These are phyloP conservation scores for Passer domesticus DNA, from an alignment of 2,113 vertebrate genomes.

Conservation along the genomic window DNA sequence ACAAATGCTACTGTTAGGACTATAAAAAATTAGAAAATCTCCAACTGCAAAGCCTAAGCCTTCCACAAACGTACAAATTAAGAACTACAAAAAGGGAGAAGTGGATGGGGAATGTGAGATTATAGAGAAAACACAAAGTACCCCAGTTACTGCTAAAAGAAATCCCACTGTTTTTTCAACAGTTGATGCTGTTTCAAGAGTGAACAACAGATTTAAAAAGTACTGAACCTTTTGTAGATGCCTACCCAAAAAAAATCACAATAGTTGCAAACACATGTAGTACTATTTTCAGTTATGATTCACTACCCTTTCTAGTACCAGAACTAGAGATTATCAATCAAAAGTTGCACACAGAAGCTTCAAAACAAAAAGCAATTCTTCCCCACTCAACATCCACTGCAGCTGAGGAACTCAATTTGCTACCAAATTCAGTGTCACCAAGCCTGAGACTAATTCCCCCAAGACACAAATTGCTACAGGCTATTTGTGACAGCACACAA, in stretches of 20 bases:
- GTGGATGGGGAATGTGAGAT: not conserved
- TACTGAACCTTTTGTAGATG: not conserved
- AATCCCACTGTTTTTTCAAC: not conserved
- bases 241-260: not conserved
- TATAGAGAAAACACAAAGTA: not conserved
- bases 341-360: not conserved
- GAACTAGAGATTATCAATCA: not conserved
- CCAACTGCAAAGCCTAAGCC: not conserved
- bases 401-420: not conserved
- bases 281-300: not conserved
- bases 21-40: not conserved
- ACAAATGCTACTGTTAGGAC: not conserved
- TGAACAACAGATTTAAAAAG: not conserved
- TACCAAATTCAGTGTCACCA: not conserved
- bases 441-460: not conserved
- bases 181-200: not conserved
- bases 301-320: not conserved
- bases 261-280: not conserved
- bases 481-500: not conserved
- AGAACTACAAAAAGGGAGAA: not conserved
- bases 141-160: not conserved
- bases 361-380: not conserved
- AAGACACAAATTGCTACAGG: not conserved
- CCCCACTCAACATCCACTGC: not conserved
- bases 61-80: not conserved